Evolutionary conservation across 2,797 vertebrate species (phyloP).

Genomic region (Rhinogobio ventralis): DNA sequence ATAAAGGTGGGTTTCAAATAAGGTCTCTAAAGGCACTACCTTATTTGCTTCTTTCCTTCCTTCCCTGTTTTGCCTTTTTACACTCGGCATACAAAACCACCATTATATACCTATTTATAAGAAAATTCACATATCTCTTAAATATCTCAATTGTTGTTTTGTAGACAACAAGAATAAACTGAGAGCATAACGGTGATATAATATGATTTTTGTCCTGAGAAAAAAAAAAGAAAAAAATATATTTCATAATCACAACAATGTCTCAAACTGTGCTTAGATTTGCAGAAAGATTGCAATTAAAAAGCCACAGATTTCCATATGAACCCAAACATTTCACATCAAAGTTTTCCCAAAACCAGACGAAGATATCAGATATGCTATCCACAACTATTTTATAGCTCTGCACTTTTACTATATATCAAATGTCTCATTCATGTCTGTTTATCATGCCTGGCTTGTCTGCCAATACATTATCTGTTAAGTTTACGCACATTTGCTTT

Average conservation of each 20-base stretch:
- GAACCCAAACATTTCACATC: background rate
- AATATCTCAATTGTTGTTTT: background rate
- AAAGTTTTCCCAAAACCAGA: background rate
- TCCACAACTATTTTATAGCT: background rate
- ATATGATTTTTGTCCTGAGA: background rate
- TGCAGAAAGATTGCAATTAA: too few relatives aligned
- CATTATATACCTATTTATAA: background rate
- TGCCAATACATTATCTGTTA: background rate
- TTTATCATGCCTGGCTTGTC: background rate
- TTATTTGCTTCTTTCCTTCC: background rate
- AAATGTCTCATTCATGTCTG: background rate
- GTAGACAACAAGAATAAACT: background rate
- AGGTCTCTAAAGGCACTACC: conserved; percentile 3
- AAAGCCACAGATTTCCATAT: background rate
- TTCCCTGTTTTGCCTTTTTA: background rate
- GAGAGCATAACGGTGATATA: background rate
- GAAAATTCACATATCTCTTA: background rate
- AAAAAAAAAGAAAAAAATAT: too few relatives aligned
- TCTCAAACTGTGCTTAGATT: background rate
- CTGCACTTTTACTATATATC: background rate
- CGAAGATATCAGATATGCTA: background rate
- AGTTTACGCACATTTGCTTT: background rate
- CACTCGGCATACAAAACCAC: background rate
- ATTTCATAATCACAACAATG: background rate
- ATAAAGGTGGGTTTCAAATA: conserved; percentile 3